Base-by-base conservation (phyloP, 2,888 invertebrate species). In the Drosophila stalkeri region DNA sequence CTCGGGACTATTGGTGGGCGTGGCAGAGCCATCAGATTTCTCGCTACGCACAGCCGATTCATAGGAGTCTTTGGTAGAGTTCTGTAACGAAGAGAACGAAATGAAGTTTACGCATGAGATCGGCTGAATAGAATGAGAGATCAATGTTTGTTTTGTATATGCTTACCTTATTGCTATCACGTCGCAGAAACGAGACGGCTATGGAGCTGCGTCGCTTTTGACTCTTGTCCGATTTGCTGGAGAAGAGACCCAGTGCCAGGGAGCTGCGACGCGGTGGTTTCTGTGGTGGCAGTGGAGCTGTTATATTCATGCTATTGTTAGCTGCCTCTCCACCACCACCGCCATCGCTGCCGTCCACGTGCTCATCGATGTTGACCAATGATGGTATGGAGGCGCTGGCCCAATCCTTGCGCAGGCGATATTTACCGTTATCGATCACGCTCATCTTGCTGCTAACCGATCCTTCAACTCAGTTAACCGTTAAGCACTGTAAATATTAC, bases 171-270 rank as follows among this genome's bases (percentile, higher is more conserved):
- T 86, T 90, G 75, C 72, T 91, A 69, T 92, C 93, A 61, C 92
- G 92, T 75, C 93, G 81, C 77, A 93, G 74, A 71, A 93, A 92
- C 33, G 92, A 88, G 23, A 92, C 91, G 86, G 91, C 94, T 91
- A 89, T 94, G 37, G 93, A 93, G 75, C 93, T 93, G 78, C 93
- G 92, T 74, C 93, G 81, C 84, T 93, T 93, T 62, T 91, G 87
- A 70, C 75, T 85, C 75, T 92, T 91, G 75, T 92, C 91, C 57
- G 90, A 80, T 65, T 91, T 92, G 71, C 91, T 91, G 56, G 90
- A 89, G 76, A 93, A 90, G 51, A 93, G 84, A 3, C 92, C 90
- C 79, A 92, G 79, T 1, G 92, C 93, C 68, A 93, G 80, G 61
- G 93, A 93, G 72, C 93, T 93, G 73, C 93, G 92, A 33, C 93